Base-by-base conservation (phyloP, 2,113 vertebrate genomes). In the Monarcha castaneiventris region DNA sequence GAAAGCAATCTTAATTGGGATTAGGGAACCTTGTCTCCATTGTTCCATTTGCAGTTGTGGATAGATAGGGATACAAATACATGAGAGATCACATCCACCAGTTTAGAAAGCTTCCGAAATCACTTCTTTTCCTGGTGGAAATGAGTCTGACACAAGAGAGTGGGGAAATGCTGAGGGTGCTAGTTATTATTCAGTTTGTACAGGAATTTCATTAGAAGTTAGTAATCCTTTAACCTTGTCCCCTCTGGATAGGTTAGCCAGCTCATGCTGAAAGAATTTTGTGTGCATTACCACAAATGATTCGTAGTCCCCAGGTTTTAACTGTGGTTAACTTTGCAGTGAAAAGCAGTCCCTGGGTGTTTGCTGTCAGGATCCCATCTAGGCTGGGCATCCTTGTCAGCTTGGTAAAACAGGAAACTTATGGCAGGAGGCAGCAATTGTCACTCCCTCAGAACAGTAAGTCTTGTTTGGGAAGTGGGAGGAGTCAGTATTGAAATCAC, bases 111-210 rank as follows among this genome's bases (percentile, higher is more conserved):
- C 10, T 73, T 63, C 14, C 66, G 56, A 89, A 93, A 76, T 90
- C 5, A 18, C 16, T 69, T 66, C 0, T 75, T 75, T 69, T 69
- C 30, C n/a, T 26, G 21, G 9, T 14, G 10, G 5, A 64, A 87
- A 43, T 61, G 19, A 55, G 15, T 48, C 49, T 64, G 23, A n/a
- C 9, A 33, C 0, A 0, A 26, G 16, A 73, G 1, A 3, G 29
- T 74, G n/a, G 16, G 39, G 46, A 80, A 86, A 56, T 83, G 39
- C 25, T 46, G 68, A 62, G 16, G 19, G 7, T 1, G 2, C 16
- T 79, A 76, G 55, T 75, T 29, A 63, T 54, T 10, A 6, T 59
- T 33, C 7, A 43, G 29, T 77, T 63, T 55, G 8, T 51, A 87
- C 25, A 71, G 69, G 33, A 71, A 43, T 82, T 84, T 82, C 29